These are phyloP conservation scores for Labeo rohita DNA, from an alignment of 2,113 vertebrate species.

Conservation along the genomic window DNA sequence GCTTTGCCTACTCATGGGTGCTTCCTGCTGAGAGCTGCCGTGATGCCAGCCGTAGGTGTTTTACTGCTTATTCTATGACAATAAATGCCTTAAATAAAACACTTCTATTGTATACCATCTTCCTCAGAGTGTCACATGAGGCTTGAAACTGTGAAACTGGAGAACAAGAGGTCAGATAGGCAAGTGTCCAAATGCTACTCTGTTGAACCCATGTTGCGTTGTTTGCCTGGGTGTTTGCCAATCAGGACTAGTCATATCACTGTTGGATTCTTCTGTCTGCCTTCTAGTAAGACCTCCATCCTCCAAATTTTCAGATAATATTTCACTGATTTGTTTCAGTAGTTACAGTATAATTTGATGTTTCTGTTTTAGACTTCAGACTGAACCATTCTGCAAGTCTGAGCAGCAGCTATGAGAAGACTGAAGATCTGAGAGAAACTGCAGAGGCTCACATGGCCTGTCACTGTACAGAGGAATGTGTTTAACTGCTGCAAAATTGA, in stretches of 20 bases:
- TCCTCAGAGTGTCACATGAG: conserved; percentile 75
- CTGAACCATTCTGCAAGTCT: conserved; percentile 18
- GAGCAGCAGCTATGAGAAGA: conserved; percentile 56
- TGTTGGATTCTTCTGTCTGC: conserved; percentile 75
- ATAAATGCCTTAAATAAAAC: neutral
- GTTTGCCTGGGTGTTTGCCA: conserved; percentile 69
- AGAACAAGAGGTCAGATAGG: conserved; percentile 65
- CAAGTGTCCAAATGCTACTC: conserved; percentile 73
- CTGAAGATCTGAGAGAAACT: conserved; percentile 65
- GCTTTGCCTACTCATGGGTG: conserved; percentile 81
- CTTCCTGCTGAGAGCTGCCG: conserved; percentile 74
- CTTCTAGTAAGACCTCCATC: conserved; percentile 66
- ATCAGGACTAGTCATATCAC: conserved; percentile 56
- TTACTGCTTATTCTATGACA: neutral
- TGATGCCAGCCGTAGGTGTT: conserved; percentile 58
- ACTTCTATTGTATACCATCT: neutral
- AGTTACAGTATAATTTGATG: neutral
- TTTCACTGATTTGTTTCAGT: neutral
- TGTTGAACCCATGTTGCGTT: conserved; percentile 76
- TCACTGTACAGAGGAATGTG: conserved; percentile 67
- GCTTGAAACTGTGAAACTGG: conserved; percentile 68
- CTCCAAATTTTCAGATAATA: neutral
- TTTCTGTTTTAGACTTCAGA: conserved; percentile 55
- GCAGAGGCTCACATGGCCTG: conserved; percentile 71
- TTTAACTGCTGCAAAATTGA: conserved; percentile 41